These are phyloP conservation scores for Conopomorpha cramerella DNA, from an alignment of 1,140 invertebrate genomes.

Conservation along the genomic window DNA sequence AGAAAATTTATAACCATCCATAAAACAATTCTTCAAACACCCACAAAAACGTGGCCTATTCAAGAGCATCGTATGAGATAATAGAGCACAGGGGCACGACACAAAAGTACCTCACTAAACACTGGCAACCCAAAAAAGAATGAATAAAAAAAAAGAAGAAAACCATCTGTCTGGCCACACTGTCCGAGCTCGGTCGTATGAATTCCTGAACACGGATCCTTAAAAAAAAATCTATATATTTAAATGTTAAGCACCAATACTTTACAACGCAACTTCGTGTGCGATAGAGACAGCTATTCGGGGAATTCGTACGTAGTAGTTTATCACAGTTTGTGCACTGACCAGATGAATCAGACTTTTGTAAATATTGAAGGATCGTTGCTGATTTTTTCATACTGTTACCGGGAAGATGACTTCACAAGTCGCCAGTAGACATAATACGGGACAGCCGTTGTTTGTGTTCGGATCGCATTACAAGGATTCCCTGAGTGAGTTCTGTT, in stretches of 20 bases:
- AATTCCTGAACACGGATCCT: slow-evolving; percentile 29
- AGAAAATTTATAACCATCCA: slow-evolving; percentile 40
- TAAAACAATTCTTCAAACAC: slow-evolving; percentile 55
- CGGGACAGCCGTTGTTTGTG: slow-evolving; percentile 23
- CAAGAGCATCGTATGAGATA: slow-evolving; percentile 39
- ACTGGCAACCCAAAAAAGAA: slow-evolving; percentile 37
- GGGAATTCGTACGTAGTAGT: slow-evolving; percentile 46
- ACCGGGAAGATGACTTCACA: slow-evolving; percentile 53
- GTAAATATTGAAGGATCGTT: slow-evolving; percentile 53
- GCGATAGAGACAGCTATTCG: slow-evolving; percentile 20
- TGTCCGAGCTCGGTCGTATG: slow-evolving; percentile 16
- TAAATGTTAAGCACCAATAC: slow-evolving; percentile 46
- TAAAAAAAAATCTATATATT: slow-evolving; percentile 42
- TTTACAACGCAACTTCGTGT: slow-evolving; percentile 17
- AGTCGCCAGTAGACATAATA: slow-evolving; percentile 33
- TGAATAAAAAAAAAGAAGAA: slow-evolving; percentile 30
- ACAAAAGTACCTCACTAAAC: slow-evolving; percentile 41
- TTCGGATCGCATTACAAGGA: slow-evolving; percentile 23
- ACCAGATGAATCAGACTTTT: slow-evolving; percentile 45
- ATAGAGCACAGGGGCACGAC: slow-evolving; percentile 37
- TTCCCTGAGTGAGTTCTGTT: slow-evolving; percentile 27
- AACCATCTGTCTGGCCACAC: slow-evolving; percentile 42
- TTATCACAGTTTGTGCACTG: slow-evolving; percentile 52
- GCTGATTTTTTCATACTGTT: too few species aligned
- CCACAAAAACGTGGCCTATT: slow-evolving; percentile 43